A percentile compares a stretch with the other conserved stretches of the same genome.
These are phyloP conservation scores for Oscheius sp. DNA, from an alignment of 1,140 invertebrate genomes.

Conservation along the genomic window DNA sequence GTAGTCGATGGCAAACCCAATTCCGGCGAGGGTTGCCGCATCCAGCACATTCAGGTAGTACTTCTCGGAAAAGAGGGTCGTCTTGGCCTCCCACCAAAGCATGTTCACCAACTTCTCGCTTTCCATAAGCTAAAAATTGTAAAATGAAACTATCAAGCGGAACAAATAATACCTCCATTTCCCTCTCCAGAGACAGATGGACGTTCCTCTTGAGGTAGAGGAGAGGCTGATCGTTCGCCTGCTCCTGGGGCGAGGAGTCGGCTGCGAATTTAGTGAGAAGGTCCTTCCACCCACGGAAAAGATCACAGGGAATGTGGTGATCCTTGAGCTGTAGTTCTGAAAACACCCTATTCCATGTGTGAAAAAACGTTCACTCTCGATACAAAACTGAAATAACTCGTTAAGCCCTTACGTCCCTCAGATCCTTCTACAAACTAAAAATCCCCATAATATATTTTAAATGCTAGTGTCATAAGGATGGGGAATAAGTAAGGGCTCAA, in stretches of 20 bases:
- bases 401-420: too few species aligned
- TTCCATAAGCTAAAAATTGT: background rate
- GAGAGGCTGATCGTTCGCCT: background rate
- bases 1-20: background rate
- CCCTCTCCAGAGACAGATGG: background rate
- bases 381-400: too few species aligned
- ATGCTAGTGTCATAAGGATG: too few species aligned
- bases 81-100: background rate
- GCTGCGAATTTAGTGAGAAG: background rate
- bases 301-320: background rate
- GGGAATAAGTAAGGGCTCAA: too few species aligned
- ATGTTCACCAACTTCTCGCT: background rate
- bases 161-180: conserved; percentile 1
- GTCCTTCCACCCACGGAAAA: background rate
- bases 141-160: background rate
- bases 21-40: background rate
- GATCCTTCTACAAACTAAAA: too few species aligned
- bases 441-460: too few species aligned
- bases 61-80: background rate
- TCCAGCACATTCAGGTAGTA: background rate
- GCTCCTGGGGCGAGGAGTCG: background rate
- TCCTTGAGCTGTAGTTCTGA: background rate
- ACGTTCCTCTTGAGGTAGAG: background rate
- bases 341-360: too few species aligned
- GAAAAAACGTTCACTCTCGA: too few species aligned